Base-by-base conservation (phyloP, 2,888 invertebrate genomes). In the Pegoplata infirma region DNA sequence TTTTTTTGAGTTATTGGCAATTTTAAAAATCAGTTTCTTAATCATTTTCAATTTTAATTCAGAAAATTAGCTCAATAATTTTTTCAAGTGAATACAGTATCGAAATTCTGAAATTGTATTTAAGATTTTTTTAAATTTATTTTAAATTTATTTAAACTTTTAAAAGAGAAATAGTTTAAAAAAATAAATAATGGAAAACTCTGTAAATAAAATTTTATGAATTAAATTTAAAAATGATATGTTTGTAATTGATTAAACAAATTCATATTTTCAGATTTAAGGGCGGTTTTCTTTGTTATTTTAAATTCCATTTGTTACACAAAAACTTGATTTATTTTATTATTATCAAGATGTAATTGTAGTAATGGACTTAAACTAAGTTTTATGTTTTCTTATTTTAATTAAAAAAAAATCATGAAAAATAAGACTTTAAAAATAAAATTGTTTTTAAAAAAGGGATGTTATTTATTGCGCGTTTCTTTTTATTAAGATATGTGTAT, bases 401-500 rank as follows among this genome's bases (percentile, higher is more conserved):
- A 59, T 36, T n/a, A 12, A 40, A 7, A 59, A 19, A 55, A 28
- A n/a, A n/a, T n/a, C n/a, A n/a, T n/a, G n/a, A n/a, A n/a, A n/a
- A n/a, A n/a, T n/a, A n/a, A n/a, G n/a, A 28, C 14, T 16, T 55
- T 25, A n/a, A 28, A 74, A 74, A 32, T 67, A 74, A n/a, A n/a
- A n/a, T n/a, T n/a, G 49, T 10, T 49, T 28, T 66, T 63, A 17
- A 40, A 23, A 23, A 44, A 28, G 17, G 28, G 2, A 51, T 69
- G 53, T 21, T 49, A 68, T 23, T 69, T 69, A 76, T 76, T 76
- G 75, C 75, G 75, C 75, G 75, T 64, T 63, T 66, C 40, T 59
- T 23, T 56, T 67, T 53, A 23, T 40, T n/a, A 47, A 76, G 68
- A 76, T 76, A 68, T 75, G 75, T 75, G 63, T 59, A 59, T 46